These are phyloP conservation scores for Channa argus DNA, from an alignment of 2,113 vertebrate species.

Conservation along the genomic window DNA sequence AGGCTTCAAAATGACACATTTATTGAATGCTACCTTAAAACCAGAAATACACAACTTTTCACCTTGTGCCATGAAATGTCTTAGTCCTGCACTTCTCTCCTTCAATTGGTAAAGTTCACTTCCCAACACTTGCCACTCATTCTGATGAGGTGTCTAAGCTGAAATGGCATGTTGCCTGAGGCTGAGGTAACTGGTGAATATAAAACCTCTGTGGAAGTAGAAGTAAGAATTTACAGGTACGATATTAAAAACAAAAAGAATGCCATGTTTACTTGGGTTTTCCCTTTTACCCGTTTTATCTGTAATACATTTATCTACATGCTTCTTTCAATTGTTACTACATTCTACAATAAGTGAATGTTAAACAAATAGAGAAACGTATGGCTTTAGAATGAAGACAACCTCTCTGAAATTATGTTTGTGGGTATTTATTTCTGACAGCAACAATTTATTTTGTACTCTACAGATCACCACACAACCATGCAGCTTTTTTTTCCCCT, in stretches of 20 bases:
- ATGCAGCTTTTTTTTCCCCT: slow-evolving; percentile 21
- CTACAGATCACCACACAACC: slow-evolving; percentile 23
- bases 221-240: slow-evolving; percentile 4
- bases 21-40: slow-evolving; percentile 38
- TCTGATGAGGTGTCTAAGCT: slow-evolving; percentile 51
- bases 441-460: slow-evolving; percentile 39
- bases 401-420: neutral
- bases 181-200: slow-evolving; percentile 38
- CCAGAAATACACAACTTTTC: slow-evolving; percentile 22
- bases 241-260: neutral
- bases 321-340: neutral
- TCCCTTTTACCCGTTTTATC: neutral
- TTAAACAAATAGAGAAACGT: slow-evolving; percentile 7
- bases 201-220: slow-evolving; percentile 12
- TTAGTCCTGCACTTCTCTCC: slow-evolving; percentile 10
- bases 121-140: slow-evolving; percentile 57
- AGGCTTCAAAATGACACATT: slow-evolving; percentile 10
- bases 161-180: slow-evolving; percentile 48
- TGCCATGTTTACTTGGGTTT: slow-evolving; percentile 14
- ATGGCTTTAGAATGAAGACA: slow-evolving; percentile 15
- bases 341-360: neutral
- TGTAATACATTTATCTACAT: neutral
- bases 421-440: slow-evolving; percentile 28
- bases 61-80: slow-evolving; percentile 33
- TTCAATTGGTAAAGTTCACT: slow-evolving; percentile 53